Evolutionary conservation across 2,113 vertebrate species (phyloP).

Genomic region (Empidonax alnorum): DNA sequence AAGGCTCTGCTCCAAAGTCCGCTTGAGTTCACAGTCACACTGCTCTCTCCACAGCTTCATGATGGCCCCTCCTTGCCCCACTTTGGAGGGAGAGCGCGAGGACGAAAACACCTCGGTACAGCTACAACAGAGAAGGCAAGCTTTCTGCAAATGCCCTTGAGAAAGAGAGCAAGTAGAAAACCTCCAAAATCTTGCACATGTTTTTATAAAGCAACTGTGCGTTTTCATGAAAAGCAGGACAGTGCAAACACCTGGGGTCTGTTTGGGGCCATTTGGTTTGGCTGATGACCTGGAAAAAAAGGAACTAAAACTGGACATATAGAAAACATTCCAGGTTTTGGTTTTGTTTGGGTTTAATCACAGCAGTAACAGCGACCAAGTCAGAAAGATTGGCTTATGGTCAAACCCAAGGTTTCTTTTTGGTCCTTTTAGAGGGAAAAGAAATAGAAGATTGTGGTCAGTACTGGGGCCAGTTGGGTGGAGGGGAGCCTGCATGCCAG

Average conservation of each 20-base stretch:
- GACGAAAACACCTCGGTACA: not conserved
- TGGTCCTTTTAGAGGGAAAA: not conserved
- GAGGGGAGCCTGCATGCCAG: not conserved
- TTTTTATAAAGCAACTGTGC: not conserved
- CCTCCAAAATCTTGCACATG: not conserved
- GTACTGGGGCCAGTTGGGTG: not conserved
- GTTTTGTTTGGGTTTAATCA: not conserved
- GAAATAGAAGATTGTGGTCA: not conserved
- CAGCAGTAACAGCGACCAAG: not conserved
- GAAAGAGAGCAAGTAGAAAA: not conserved
- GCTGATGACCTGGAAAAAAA: not conserved
- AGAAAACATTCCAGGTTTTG: slow-evolving; percentile 27
- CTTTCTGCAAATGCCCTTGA: not conserved
- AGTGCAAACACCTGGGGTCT: not conserved
- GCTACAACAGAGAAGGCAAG: not conserved
- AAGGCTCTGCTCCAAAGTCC: not conserved
- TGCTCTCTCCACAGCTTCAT: not conserved
- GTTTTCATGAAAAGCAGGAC: not conserved
- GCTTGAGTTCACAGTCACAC: not conserved
- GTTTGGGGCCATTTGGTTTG: not conserved
- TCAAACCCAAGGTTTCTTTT: not conserved
- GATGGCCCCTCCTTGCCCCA: not conserved
- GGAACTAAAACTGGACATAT: not conserved
- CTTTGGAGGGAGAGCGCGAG: not conserved
- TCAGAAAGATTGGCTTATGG: not conserved